phyloP scores from a whole-genome alignment of 2,797 vertebrate species.

The Hypotaenidia philippensis region DNA sequence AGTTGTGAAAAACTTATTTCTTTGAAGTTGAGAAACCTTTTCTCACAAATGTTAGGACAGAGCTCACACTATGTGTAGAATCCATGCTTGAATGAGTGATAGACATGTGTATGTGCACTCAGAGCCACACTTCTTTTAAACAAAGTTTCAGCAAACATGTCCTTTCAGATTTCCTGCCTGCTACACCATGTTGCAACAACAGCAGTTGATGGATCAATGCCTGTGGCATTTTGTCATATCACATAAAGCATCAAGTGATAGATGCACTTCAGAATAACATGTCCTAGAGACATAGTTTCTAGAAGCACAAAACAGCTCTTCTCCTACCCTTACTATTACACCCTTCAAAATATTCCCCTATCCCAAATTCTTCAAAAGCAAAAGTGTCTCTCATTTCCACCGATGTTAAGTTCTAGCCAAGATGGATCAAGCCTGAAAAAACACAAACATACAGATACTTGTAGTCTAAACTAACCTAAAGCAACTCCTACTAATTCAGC shows the following conservation, averaged over 20 bases:
- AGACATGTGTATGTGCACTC: not conserved
- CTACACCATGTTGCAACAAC: not conserved
- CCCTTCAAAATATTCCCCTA: not conserved
- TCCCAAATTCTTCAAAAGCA: not conserved
- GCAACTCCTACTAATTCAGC: not conserved
- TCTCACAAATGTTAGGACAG: not conserved
- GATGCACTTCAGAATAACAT: constrained; percentile 35
- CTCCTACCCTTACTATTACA: not conserved
- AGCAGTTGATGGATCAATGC: constrained; percentile 33
- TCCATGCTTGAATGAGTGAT: not conserved
- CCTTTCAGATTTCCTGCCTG: constrained; percentile 36
- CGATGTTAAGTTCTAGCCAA: not conserved
- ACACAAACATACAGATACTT: not conserved
- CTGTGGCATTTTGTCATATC: constrained; percentile 50
- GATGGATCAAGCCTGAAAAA: not conserved
- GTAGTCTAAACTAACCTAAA: not conserved
- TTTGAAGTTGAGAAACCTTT: not conserved
- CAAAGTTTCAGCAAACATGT: not conserved
- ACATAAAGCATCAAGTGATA: constrained; percentile 48
- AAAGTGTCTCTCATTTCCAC: not conserved
- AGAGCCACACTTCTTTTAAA: not conserved
- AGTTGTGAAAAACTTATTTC: not conserved
- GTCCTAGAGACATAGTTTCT: constrained; percentile 15
- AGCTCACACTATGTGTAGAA: not conserved
- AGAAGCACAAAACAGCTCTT: not conserved